phyloP scores from a whole-genome alignment of 2,888 invertebrate species.

The Agonopterix arenella region DNA sequence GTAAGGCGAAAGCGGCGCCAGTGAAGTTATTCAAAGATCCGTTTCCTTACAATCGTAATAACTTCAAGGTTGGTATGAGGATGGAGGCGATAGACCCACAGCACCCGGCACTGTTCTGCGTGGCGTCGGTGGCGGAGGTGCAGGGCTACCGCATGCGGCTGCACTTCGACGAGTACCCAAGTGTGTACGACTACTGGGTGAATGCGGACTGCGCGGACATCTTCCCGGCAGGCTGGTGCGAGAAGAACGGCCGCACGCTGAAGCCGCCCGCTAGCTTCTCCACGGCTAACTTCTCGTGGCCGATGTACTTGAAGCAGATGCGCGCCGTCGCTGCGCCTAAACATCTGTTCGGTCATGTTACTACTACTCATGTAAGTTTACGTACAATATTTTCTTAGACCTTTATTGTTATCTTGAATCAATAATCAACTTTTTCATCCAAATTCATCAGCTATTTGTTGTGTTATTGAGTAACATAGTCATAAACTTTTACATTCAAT shows the following conservation, averaged over 20 bases:
- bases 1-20: slow-evolving; percentile 85
- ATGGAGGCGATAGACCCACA: slow-evolving; percentile 96
- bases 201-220: slow-evolving; percentile 95
- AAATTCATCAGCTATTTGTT: too few species aligned
- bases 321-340: slow-evolving; percentile 87
- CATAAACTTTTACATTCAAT: too few species aligned
- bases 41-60: slow-evolving; percentile 85
- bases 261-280: slow-evolving; percentile 86
- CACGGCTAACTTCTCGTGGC: slow-evolving; percentile 85
- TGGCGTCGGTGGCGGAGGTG: slow-evolving; percentile 89
- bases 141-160: slow-evolving; percentile 89
- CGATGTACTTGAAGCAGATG: slow-evolving; percentile 85
- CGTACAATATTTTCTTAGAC: too few species aligned
- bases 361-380: slow-evolving; percentile 73
- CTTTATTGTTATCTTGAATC: too few species aligned
- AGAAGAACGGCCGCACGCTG: slow-evolving; percentile 86
- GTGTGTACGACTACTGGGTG: slow-evolving; percentile 94
- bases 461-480: too few species aligned
- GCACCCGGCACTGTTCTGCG: slow-evolving; percentile 93
- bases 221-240: slow-evolving; percentile 96
- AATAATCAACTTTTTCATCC: too few species aligned
- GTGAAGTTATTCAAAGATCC: slow-evolving; percentile 87
- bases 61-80: slow-evolving; percentile 90
- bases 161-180: slow-evolving; percentile 94
- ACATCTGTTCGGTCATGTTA: slow-evolving; percentile 83